phyloP scores from a whole-genome alignment of 2,888 invertebrate species.

The Neuroscelio doddi region DNA sequence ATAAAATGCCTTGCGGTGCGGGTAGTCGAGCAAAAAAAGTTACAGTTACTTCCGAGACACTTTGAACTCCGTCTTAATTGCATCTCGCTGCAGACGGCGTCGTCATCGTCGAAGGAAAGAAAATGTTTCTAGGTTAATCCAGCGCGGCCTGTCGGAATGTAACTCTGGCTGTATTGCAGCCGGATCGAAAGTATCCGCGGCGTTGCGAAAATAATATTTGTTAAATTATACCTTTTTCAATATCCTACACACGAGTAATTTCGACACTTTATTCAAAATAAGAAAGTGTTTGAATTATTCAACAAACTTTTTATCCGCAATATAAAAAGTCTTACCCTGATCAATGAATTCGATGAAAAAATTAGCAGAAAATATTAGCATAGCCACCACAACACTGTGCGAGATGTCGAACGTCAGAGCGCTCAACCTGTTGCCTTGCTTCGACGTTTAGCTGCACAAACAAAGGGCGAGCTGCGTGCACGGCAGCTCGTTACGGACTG shows the following conservation, averaged over 20 bases:
- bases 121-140: slow-evolving; percentile 49
- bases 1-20: too few relatives aligned
- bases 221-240: slow-evolving; percentile 44
- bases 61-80: slow-evolving; percentile 50
- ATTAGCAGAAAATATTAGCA: too few relatives aligned
- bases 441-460: too few relatives aligned
- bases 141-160: slow-evolving; percentile 46
- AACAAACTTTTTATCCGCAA: neutral
- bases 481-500: slow-evolving; percentile 41
- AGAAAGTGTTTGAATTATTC: too few relatives aligned
- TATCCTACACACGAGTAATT: slow-evolving; percentile 23
- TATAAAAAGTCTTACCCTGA: neutral
- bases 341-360: neutral
- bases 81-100: slow-evolving; percentile 41
- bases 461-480: slow-evolving; percentile 30
- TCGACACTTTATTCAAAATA: neutral
- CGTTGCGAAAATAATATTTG: slow-evolving; percentile 48
- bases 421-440: slow-evolving; percentile 39
- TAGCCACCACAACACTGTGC: too few relatives aligned
- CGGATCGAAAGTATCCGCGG: slow-evolving; percentile 46
- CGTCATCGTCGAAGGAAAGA: slow-evolving; percentile 44
- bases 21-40: too few relatives aligned
- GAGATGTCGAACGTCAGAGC: neutral
- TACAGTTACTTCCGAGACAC: slow-evolving; percentile 53
- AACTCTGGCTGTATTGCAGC: slow-evolving; percentile 43